These are phyloP conservation scores for Gastrophysa polygoni DNA, from an alignment of 2,888 invertebrate species.

Conservation along the genomic window DNA sequence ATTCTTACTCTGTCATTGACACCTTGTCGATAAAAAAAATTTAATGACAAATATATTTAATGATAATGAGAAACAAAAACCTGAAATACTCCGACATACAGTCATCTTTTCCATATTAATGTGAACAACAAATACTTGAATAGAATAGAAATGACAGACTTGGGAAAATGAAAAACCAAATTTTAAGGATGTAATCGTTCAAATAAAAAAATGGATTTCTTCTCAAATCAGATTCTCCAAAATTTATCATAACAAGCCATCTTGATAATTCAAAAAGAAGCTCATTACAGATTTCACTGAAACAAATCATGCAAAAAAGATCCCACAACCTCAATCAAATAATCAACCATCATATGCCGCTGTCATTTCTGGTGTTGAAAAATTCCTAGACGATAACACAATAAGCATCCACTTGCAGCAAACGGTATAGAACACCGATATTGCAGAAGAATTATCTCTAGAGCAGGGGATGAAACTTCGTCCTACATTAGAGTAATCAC, in stretches of 20 bases:
- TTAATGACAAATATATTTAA: too few relatives aligned
- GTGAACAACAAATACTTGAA: background rate
- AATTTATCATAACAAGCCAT: background rate
- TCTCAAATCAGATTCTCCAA: background rate
- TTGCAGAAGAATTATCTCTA: slow-evolving; percentile 12
- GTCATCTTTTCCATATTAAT: background rate
- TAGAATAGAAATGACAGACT: background rate
- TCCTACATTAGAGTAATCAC: slow-evolving; percentile 17
- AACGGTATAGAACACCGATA: slow-evolving; percentile 12
- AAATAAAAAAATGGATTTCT: background rate
- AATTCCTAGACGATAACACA: background rate
- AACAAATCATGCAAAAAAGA: background rate
- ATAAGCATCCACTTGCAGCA: slow-evolving; percentile 10
- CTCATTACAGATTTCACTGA: background rate
- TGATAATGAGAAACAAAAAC: too few relatives aligned
- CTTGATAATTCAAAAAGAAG: background rate
- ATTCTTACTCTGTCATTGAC: too few relatives aligned
- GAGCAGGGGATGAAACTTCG: slow-evolving; percentile 1
- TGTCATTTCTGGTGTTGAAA: slow-evolving; percentile 15
- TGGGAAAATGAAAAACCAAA: background rate
- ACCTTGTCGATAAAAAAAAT: too few relatives aligned
- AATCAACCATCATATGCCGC: slow-evolving; percentile 1
- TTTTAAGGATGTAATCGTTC: background rate
- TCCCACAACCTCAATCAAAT: background rate
- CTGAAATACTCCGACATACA: background rate